These are phyloP conservation scores for Spongilla lacustris DNA, from an alignment of 37 sponge, comb jelly and placozoan species.

Conservation along the genomic window DNA sequence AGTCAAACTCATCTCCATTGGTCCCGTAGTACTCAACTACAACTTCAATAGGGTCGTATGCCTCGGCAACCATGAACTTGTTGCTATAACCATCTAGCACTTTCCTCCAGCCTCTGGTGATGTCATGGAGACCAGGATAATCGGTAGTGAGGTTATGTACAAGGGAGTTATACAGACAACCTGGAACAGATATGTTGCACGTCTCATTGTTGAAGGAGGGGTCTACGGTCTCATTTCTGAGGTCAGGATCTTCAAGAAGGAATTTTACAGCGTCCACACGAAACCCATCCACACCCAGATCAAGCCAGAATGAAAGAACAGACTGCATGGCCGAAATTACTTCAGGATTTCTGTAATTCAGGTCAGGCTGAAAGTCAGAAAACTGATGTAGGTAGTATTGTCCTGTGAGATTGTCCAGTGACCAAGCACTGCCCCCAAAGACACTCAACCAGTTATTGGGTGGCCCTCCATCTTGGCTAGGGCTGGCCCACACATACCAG, in stretches of 20 bases:
- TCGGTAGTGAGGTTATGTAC: constrained; percentile 75
- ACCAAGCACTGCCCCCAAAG: constrained; percentile 89
- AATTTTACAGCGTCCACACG: constrained; percentile 83
- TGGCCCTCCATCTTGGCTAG: constrained; percentile 47
- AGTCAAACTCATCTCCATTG: constrained; percentile 68
- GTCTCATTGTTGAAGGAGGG: constrained; percentile 6
- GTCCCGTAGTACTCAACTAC: constrained; percentile 77
- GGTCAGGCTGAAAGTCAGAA: constrained; percentile 78
- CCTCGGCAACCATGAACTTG: constrained; percentile 78
- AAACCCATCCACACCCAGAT: constrained; percentile 90
- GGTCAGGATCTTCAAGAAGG: constrained; percentile 76
- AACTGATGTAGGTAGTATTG: constrained; percentile 94
- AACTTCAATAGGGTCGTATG: constrained; percentile 46
- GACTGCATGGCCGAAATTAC: constrained; percentile 70
- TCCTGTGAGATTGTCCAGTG: constrained; percentile 42
- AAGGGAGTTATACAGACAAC: constrained; percentile 41
- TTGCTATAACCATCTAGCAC: constrained; percentile 55
- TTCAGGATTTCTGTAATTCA: constrained; percentile 80
- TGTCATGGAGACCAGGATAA: constrained; percentile 64
- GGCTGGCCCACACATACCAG: constrained; percentile 90
- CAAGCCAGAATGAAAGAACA: constrained; percentile 84
- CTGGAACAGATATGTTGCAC: constrained; percentile 9
- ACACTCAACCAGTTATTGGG: constrained; percentile 91
- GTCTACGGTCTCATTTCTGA: constrained; percentile 58
- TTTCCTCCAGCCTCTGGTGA: constrained; percentile 67